Conservation (phyloP, 1,140 invertebrate genomes). For the Solen grandis region DNA sequence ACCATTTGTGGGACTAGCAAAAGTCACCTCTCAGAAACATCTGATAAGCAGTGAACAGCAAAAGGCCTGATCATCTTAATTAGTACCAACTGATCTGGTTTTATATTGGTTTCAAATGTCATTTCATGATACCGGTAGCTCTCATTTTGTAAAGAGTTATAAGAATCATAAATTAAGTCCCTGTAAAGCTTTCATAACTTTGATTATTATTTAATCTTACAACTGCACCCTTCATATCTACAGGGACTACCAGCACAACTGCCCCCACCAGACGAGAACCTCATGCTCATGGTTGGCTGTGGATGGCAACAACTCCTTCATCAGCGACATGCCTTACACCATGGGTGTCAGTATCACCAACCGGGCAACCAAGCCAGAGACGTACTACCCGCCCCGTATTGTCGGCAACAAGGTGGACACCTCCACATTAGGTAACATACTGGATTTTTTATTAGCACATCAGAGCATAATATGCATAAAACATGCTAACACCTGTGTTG, state of each 20-base stretch:
- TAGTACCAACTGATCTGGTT: no score
- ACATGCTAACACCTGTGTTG: background rate
- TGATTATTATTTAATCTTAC: no score
- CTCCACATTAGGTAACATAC: slow-evolving; percentile 28
- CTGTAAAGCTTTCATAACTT: no score
- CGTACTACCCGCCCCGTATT: background rate
- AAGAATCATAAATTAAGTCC: no score
- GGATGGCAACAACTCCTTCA: slow-evolving; percentile 34
- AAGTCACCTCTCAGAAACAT: no score
- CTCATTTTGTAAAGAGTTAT: no score
- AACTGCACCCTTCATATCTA: no score
- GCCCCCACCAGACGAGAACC: slow-evolving; percentile 25
- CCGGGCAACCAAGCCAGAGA: background rate
- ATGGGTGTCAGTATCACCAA: slow-evolving; percentile 45
- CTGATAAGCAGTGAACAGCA: no score
- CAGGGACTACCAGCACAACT: slow-evolving; percentile 27
- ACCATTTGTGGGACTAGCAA: no score
- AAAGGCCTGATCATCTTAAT: no score
- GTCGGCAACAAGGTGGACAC: slow-evolving; percentile 21
- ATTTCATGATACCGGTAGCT: no score
- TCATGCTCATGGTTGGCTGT: slow-evolving; percentile 41
- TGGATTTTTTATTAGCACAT: background rate
- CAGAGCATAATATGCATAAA: background rate
- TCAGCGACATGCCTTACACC: background rate
- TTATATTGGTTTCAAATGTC: no score